Evolutionary conservation across 1,140 invertebrate genomes (phyloP).

Genomic region (Brachionus plicatilis): DNA sequence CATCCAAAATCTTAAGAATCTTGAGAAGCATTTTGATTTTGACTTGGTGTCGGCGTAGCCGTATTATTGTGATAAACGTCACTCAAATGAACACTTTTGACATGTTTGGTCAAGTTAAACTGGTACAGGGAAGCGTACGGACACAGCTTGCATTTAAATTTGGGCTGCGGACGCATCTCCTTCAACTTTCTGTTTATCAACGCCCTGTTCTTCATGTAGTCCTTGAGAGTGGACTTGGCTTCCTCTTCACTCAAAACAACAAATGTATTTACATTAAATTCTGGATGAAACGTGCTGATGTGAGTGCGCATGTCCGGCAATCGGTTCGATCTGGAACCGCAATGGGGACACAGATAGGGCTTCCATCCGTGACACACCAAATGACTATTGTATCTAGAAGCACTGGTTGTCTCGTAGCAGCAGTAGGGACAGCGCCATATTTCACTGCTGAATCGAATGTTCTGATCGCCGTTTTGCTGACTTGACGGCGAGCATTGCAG

Average conservation of each 20-base stretch:
- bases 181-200: conserved; percentile 33
- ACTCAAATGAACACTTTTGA: conserved; percentile 40
- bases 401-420: conserved; percentile 39
- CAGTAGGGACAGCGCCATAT: conserved; percentile 40
- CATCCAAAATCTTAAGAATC: conserved; percentile 8
- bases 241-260: conserved; percentile 38
- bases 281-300: conserved; percentile 38
- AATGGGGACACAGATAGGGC: conserved; percentile 36
- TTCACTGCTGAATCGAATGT: conserved; percentile 39
- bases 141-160: conserved; percentile 39
- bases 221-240: conserved; percentile 30
- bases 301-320: conserved; percentile 39
- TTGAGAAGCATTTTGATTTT: background rate
- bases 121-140: conserved; percentile 36
- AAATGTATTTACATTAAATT: conserved; percentile 41
- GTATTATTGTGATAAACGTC: conserved; percentile 34
- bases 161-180: conserved; percentile 34
- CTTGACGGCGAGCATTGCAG: background rate
- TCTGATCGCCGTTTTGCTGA: background rate
- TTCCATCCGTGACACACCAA: conserved; percentile 40
- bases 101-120: conserved; percentile 37
- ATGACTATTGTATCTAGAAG: conserved; percentile 39
- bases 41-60: background rate
- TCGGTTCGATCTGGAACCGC: conserved; percentile 33
- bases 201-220: conserved; percentile 38